Percentiles rank a stretch among this genome's conserved stretches.
Conservation (phyloP, 2,113 vertebrate species). For the Alethe castanea region DNA sequence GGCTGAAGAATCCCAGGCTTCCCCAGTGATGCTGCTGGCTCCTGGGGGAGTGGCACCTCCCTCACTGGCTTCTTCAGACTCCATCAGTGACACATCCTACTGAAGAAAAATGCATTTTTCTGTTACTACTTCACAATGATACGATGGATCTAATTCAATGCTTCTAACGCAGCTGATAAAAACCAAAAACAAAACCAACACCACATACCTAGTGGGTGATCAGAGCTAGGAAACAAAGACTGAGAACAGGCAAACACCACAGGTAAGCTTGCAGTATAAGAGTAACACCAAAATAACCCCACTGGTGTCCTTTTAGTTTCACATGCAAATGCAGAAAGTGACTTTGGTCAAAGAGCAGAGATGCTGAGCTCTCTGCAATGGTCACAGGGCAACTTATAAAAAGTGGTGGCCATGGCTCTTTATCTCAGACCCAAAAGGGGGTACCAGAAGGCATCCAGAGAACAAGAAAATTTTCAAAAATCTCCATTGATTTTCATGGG, state of each 20-base stretch:
- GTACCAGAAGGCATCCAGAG: background rate
- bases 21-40: background rate
- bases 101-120: background rate
- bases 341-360: background rate
- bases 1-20: background rate
- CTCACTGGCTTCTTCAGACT: constrained; percentile 49
- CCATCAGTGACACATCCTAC: constrained; percentile 69
- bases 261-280: background rate
- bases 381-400: background rate
- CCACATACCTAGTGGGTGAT: background rate
- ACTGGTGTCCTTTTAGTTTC: background rate
- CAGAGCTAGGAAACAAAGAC: background rate
- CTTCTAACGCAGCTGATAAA: background rate
- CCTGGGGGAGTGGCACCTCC: background rate
- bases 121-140: background rate
- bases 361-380: background rate
- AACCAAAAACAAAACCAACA: background rate
- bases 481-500: background rate
- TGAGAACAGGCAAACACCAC: background rate
- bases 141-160: background rate
- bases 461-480: background rate
- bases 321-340: background rate
- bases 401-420: background rate
- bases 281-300: background rate
- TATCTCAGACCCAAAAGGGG: background rate